Conservation (phyloP, 2,888 invertebrate genomes). For the Dicranocentrus wangi region DNA sequence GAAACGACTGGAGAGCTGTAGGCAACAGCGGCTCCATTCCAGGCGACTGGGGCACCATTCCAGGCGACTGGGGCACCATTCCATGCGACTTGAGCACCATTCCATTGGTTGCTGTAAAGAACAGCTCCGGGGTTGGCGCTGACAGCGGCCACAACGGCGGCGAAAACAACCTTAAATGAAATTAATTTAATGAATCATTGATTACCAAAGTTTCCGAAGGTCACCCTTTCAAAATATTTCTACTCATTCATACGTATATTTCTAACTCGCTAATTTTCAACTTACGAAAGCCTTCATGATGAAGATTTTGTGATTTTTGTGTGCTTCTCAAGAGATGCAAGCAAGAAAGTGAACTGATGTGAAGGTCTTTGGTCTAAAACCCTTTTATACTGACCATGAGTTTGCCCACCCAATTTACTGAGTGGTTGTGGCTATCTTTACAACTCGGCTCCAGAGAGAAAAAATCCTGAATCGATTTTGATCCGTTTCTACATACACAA, state of each 20-base stretch:
- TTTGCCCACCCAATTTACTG: slow-evolving; percentile 60
- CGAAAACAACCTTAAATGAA: slow-evolving; percentile 77
- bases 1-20: slow-evolving; percentile 46
- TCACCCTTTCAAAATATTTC: background rate
- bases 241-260: too few relatives aligned
- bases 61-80: too few relatives aligned
- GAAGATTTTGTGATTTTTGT: slow-evolving; percentile 43
- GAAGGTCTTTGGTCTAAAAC: slow-evolving; percentile 40
- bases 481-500: slow-evolving; percentile 28
- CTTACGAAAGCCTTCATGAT: slow-evolving; percentile 69
- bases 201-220: slow-evolving; percentile 4
- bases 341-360: slow-evolving; percentile 54
- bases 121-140: slow-evolving; percentile 74
- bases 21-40: slow-evolving; percentile 10
- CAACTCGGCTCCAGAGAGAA: background rate
- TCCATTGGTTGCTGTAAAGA: slow-evolving; percentile 56
- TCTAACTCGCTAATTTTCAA: slow-evolving; percentile 62
- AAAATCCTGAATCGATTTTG: slow-evolving; percentile 32
- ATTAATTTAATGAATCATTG: slow-evolving; percentile 4
- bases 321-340: slow-evolving; percentile 45
- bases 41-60: too few relatives aligned
- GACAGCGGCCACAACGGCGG: slow-evolving; percentile 76
- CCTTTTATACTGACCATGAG: slow-evolving; percentile 63
- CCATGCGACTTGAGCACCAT: too few relatives aligned
- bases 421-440: slow-evolving; percentile 9